Base-by-base conservation (phyloP, 2,888 invertebrate species). In the Cheilosia urbana region DNA sequence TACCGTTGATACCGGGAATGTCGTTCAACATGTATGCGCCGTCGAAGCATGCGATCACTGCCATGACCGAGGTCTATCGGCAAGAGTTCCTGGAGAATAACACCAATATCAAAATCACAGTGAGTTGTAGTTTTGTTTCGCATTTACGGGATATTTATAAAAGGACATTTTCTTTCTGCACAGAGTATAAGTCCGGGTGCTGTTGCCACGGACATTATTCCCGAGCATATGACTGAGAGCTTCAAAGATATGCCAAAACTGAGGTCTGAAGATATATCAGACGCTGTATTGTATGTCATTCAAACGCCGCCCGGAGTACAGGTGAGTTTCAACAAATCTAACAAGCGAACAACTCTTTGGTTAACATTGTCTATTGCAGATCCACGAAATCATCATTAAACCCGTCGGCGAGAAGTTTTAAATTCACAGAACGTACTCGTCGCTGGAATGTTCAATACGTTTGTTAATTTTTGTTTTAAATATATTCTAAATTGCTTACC, bases 1-100 rank as follows among this genome's bases (percentile, higher is more conserved):
- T 92, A 6, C 88, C 91, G 2, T 90, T 90, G 45, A 90, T 91
- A 71, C 89, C 90, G 7, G 89, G 90, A 68, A 89, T 91, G 68
- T 90, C 91, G 1, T 90, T 91, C 19, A 92, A 92, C 57, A 91
- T 92, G 24, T 92, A 92, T 88, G 90, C 91, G 58, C 90, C 92
- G 0, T 91, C 92, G 0, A 92, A 92, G 73, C 90, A 90, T 87
- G 93, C 92, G 11, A 89, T 93, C 4, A 91, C 91, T 7, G 92
- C 92, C 7, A 89, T 92, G 87, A 91, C 91, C 0, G 92, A 92
- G 87, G 90, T 90, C 0, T 91, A 92, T 72, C 89, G 93, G 0
- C 91, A 92, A 76, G 93, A 93, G 87, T 91, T 93, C 57, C 89
- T 90, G 77, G 75, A 89, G 53, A 89, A 90, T 75, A 89, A 90